phyloP scores from a whole-genome alignment of 2,888 invertebrate genomes.

The Empis stercorea region DNA sequence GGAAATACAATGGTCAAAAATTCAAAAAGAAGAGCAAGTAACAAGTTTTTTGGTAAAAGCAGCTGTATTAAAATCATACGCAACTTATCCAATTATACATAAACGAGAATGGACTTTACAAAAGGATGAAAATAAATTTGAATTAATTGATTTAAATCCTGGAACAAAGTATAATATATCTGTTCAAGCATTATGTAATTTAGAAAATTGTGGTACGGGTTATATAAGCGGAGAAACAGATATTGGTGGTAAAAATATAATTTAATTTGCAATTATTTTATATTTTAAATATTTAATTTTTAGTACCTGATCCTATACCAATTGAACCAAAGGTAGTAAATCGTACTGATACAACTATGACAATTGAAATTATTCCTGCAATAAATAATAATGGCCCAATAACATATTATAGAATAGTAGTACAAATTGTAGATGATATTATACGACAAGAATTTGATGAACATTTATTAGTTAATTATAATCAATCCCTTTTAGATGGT shows the following conservation, averaged over 20 bases:
- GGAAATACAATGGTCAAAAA: slow-evolving; percentile 44
- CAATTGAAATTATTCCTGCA: slow-evolving; percentile 52
- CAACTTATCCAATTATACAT: slow-evolving; percentile 38
- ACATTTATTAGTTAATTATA: slow-evolving; percentile 49
- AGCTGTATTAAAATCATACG: slow-evolving; percentile 43
- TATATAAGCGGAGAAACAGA: slow-evolving; percentile 50
- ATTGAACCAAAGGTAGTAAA: slow-evolving; percentile 50
- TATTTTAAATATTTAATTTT: slow-evolving; percentile 7
- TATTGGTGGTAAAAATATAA: slow-evolving; percentile 40
- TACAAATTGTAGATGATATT: slow-evolving; percentile 51
- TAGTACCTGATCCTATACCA: slow-evolving; percentile 55
- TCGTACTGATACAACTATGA: slow-evolving; percentile 47
- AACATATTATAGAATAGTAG: slow-evolving; percentile 57
- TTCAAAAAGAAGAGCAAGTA: slow-evolving; percentile 41
- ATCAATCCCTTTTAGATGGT: slow-evolving; percentile 52
- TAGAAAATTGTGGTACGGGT: slow-evolving; percentile 44
- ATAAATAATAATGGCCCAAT: slow-evolving; percentile 69
- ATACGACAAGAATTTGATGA: slow-evolving; percentile 49
- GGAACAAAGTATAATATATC: slow-evolving; percentile 65
- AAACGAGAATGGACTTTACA: slow-evolving; percentile 46
- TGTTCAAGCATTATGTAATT: slow-evolving; percentile 49
- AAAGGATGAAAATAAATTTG: slow-evolving; percentile 43
- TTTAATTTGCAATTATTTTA: background rate
- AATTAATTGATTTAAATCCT: slow-evolving; percentile 52
- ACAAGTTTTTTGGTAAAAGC: slow-evolving; percentile 45